phyloP scores from a whole-genome alignment of 2,797 vertebrate species.

The Alectoris magna region DNA sequence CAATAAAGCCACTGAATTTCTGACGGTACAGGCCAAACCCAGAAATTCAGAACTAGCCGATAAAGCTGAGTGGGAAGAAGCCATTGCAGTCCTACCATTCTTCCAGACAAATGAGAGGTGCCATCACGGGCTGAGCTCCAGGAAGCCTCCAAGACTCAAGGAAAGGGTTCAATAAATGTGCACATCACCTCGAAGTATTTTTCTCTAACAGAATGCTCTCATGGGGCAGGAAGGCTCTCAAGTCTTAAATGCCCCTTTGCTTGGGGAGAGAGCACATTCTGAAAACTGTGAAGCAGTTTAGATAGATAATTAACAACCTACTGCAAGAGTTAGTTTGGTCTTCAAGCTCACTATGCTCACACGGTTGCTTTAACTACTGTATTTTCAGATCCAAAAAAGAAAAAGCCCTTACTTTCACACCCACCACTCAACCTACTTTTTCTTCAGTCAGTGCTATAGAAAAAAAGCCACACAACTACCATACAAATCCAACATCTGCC shows the following conservation, averaged over 20 bases:
- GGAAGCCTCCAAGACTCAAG: neutral
- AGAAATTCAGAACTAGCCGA: neutral
- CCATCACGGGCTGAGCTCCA: neutral
- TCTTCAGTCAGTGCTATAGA: neutral
- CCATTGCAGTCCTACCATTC: neutral
- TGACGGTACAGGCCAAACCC: neutral
- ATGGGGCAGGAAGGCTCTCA: neutral
- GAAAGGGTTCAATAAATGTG: neutral
- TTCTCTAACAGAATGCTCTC: neutral
- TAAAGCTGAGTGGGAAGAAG: neutral
- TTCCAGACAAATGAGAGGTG: neutral
- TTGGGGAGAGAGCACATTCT: neutral
- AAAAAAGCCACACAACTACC: neutral
- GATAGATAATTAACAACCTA: neutral
- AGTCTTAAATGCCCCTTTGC: neutral
- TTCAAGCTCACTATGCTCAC: neutral
- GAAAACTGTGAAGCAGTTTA: neutral
- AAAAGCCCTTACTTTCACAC: neutral
- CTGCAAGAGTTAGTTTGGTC: neutral
- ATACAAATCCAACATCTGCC: slow-evolving; percentile 8
- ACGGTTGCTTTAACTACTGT: neutral
- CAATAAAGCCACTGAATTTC: neutral
- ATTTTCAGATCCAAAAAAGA: slow-evolving; percentile 2
- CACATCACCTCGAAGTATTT: neutral
- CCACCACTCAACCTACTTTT: neutral